Conservation (phyloP, 2,888 invertebrate genomes). For the Eustalomyia histrio region DNA sequence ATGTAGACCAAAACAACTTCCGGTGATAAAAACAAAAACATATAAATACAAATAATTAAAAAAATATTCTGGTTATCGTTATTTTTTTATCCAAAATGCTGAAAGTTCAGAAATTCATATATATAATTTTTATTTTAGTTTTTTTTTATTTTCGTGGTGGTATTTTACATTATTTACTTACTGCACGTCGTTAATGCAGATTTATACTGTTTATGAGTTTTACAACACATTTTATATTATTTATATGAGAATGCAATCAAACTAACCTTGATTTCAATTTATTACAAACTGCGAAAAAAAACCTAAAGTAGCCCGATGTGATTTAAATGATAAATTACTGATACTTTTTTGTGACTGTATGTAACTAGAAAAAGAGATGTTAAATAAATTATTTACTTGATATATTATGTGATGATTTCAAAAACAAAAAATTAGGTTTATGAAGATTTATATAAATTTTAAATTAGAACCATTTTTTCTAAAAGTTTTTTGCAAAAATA, state of each 20-base stretch:
- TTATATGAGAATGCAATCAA: constrained; percentile 52
- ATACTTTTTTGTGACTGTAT: constrained; percentile 49
- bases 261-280: constrained; percentile 63
- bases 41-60: background rate
- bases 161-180: background rate
- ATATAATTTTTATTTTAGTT: constrained; percentile 13
- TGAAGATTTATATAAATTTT: constrained; percentile 53
- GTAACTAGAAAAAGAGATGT: constrained; percentile 34
- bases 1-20: constrained; percentile 68
- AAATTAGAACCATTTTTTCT: background rate
- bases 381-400: constrained; percentile 22
- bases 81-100: constrained; percentile 11
- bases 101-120: constrained; percentile 45
- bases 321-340: constrained; percentile 56
- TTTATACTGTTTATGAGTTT: constrained; percentile 23
- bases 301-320: constrained; percentile 16
- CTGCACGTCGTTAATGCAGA: constrained; percentile 44
- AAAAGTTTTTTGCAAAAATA: too few relatives aligned
- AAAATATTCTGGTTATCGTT: constrained; percentile 31
- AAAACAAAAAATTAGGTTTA: constrained; percentile 51
- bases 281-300: constrained; percentile 19
- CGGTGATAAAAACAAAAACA: constrained; percentile 67
- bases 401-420: background rate
- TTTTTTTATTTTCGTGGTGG: constrained; percentile 25
- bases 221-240: background rate